Conservation (phyloP, 2,888 invertebrate genomes). For the Opisthograptis luteolata region DNA sequence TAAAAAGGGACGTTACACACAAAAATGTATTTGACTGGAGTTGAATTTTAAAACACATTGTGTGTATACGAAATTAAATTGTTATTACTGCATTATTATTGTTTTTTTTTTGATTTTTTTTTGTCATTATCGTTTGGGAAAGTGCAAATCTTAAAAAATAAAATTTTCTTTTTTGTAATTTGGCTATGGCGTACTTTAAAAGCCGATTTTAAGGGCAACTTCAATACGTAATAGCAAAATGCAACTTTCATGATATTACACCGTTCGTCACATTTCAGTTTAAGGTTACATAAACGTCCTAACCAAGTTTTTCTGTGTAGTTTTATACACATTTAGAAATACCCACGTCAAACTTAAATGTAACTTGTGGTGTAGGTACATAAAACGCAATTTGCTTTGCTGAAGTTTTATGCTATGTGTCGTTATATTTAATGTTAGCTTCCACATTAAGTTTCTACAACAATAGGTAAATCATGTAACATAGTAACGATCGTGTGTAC, state of each 20-base stretch:
- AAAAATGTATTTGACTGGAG: slow-evolving; percentile 35
- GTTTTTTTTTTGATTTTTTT: slow-evolving; percentile 50
- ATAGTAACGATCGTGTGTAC: slow-evolving; percentile 64
- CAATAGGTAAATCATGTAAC: slow-evolving; percentile 68
- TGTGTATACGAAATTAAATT: slow-evolving; percentile 78
- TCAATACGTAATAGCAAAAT: slow-evolving; percentile 23
- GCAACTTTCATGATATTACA: neutral
- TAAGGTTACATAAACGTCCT: neutral
- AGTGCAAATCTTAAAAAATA: slow-evolving; percentile 64
- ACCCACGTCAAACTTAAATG: neutral
- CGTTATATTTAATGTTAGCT: slow-evolving; percentile 3
- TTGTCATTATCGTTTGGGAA: slow-evolving; percentile 54
- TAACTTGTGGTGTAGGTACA: slow-evolving; percentile 37
- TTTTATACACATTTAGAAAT: neutral
- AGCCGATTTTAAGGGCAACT: too few relatives aligned
- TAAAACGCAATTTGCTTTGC: neutral
- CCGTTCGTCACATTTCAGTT: neutral
- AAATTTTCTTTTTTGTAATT: too few relatives aligned
- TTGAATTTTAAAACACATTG: slow-evolving; percentile 45
- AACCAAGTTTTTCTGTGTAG: neutral
- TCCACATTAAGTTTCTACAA: slow-evolving; percentile 61
- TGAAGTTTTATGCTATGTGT: neutral
- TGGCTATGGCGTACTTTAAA: too few relatives aligned
- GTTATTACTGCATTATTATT: slow-evolving; percentile 59
- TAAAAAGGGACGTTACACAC: slow-evolving; percentile 58